These are phyloP conservation scores for Notoglanidium macrostoma DNA, from an alignment of 2,797 vertebrate species.

Conservation along the genomic window DNA sequence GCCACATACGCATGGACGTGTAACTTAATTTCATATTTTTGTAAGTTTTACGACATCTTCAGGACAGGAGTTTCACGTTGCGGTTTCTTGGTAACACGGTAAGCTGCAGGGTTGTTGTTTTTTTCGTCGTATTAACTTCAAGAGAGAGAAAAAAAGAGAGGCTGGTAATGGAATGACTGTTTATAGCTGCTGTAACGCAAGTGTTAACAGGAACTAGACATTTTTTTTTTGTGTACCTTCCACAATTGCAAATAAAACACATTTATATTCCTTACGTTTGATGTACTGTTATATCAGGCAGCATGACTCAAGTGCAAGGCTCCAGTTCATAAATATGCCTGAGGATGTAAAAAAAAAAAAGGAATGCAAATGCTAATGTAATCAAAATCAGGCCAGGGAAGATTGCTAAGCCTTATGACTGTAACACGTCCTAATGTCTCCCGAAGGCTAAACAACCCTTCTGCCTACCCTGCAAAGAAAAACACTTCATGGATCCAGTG, in stretches of 20 bases:
- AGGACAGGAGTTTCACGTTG: neutral
- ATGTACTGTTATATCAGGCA: neutral
- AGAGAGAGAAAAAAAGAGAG: neutral
- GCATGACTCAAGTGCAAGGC: neutral
- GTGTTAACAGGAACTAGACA: neutral
- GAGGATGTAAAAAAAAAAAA: neutral
- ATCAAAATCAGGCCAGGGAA: conserved; percentile 7
- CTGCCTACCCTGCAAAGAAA: neutral
- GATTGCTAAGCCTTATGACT: neutral
- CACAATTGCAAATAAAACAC: neutral
- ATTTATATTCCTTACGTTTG: neutral
- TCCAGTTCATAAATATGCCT: conserved; percentile 1
- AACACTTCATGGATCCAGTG: neutral
- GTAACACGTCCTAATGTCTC: conserved; percentile 9
- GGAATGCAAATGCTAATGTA: conserved; percentile 10
- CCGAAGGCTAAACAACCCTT: neutral
- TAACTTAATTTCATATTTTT: neutral
- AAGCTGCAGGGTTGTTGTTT: neutral
- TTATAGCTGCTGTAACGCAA: neutral
- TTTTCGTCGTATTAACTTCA: neutral
- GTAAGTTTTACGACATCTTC: neutral
- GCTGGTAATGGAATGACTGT: neutral
- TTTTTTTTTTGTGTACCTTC: neutral
- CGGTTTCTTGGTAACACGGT: neutral
- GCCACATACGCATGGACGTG: too few species aligned